phyloP scores from a whole-genome alignment of 2,888 invertebrate species.

The Leptarthrus brevirostris region DNA sequence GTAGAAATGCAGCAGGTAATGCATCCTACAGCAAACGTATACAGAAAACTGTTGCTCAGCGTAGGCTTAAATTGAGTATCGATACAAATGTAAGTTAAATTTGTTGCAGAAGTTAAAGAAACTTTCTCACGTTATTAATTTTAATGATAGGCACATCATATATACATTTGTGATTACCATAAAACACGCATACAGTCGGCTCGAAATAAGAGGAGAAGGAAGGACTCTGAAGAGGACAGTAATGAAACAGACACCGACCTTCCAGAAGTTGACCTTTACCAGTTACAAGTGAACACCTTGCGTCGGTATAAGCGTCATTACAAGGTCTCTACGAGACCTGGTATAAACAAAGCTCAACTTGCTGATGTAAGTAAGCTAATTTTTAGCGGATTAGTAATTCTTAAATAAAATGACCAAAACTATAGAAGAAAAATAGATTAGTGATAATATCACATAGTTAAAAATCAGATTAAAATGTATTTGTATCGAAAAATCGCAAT shows the following conservation, averaged over 20 bases:
- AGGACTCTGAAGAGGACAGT: conserved; percentile 94
- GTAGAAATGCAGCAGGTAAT: conserved; percentile 78
- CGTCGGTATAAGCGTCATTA: conserved; percentile 93
- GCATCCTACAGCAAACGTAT: conserved; percentile 97
- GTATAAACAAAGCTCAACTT: conserved; percentile 93
- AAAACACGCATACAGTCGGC: conserved; percentile 96
- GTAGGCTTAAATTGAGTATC: conserved; percentile 87
- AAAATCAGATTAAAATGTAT: too few species aligned
- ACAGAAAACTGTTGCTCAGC: conserved; percentile 93
- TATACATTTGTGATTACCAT: conserved; percentile 96
- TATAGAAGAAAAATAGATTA: too few species aligned
- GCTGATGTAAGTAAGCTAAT: conserved; percentile 81
- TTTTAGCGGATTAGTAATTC: too few species aligned
- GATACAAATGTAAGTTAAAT: conserved; percentile 74
- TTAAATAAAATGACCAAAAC: too few species aligned
- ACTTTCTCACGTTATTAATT: not conserved
- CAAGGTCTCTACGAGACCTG: conserved; percentile 90
- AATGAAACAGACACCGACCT: conserved; percentile 92
- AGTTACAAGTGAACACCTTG: conserved; percentile 93
- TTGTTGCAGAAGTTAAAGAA: not conserved
- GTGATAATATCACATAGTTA: too few species aligned
- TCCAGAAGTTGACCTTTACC: conserved; percentile 93
- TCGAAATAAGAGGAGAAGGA: conserved; percentile 89
- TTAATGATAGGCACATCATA: conserved; percentile 84
- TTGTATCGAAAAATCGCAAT: too few species aligned